These are phyloP conservation scores for Percina caprodes DNA, from an alignment of 2,113 vertebrate species.

Conservation along the genomic window DNA sequence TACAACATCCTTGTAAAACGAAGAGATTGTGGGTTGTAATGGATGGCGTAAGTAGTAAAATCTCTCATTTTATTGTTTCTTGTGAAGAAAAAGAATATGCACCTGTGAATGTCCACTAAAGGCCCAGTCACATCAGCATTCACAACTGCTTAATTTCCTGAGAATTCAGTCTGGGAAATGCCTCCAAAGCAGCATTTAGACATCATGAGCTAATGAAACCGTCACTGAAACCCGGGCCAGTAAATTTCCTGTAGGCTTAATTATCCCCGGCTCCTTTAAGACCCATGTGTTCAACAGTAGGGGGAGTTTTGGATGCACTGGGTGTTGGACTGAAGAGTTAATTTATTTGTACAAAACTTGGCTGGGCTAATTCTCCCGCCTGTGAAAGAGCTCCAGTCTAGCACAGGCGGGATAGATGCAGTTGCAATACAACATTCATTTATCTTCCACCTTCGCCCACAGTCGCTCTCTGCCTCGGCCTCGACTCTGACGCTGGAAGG, in stretches of 20 bases:
- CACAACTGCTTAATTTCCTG: neutral
- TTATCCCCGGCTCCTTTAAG: no score
- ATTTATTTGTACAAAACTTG: slow-evolving; percentile 17
- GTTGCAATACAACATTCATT: slow-evolving; percentile 52
- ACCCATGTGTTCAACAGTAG: neutral
- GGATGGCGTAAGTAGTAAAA: neutral
- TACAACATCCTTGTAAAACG: neutral
- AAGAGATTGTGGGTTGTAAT: neutral
- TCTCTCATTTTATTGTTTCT: neutral
- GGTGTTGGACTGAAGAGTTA: slow-evolving; percentile 19
- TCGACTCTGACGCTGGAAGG: slow-evolving; percentile 42
- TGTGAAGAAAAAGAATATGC: neutral
- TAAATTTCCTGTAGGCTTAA: neutral
- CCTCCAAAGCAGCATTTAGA: slow-evolving; percentile 5
- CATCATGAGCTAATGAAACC: neutral
- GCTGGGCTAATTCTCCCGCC: neutral
- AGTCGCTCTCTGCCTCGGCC: slow-evolving; percentile 8
- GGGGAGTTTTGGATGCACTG: neutral
- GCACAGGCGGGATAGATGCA: neutral
- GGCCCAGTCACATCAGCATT: neutral
- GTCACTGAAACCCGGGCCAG: neutral
- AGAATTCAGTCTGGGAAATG: neutral
- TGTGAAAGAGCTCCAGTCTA: slow-evolving; percentile 5
- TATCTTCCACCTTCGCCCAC: slow-evolving; percentile 11
- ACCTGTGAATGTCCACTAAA: neutral